Conservation (phyloP, 2,888 invertebrate genomes). For the Drosophila flavopinicola region DNA sequence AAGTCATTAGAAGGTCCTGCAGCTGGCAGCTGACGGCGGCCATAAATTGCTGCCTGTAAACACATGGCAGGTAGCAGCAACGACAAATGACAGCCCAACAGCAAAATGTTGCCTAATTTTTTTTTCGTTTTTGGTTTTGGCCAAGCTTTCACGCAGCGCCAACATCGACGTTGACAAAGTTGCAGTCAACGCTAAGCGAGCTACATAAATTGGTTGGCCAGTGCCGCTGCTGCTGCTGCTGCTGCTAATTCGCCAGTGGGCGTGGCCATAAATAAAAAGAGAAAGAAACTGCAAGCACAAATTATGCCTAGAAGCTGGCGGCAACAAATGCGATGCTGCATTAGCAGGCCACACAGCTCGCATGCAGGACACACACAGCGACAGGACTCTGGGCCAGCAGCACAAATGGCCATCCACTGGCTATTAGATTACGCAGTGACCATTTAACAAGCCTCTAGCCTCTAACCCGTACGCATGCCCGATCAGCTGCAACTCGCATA, state of each 20-base stretch:
- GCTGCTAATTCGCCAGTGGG: conserved; percentile 43
- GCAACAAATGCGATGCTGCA: conserved; percentile 57
- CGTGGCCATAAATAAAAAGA: conserved; percentile 52
- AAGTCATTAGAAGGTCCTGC: conserved; percentile 44
- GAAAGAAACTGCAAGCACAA: conserved; percentile 40
- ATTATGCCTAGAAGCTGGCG: conserved; percentile 47
- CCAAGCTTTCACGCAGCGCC: conserved; percentile 19
- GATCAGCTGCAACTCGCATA: conserved; percentile 36
- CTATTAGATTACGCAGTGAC: conserved; percentile 68
- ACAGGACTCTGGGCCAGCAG: conserved; percentile 7
- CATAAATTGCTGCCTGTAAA: conserved; percentile 58
- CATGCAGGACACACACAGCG: conserved; percentile 9
- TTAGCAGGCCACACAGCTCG: conserved; percentile 33
- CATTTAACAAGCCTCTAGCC: conserved; percentile 61
- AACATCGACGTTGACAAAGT: conserved; percentile 64
- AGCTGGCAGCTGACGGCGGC: conserved; percentile 36
- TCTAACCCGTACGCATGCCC: conserved; percentile 7
- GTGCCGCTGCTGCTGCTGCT: conserved; percentile 5
- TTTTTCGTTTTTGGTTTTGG: conserved; percentile 29
- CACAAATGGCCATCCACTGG: conserved; percentile 42
- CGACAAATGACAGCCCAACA: conserved; percentile 60
- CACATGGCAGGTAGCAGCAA: conserved; percentile 42
- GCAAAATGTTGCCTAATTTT: conserved; percentile 71
- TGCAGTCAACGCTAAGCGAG: conserved; percentile 49
- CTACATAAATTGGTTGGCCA: conserved; percentile 44